Evolutionary conservation across 2,888 invertebrate genomes (phyloP), one percentile per base, ranked within the genome.

Genomic region (Fragum fragum): DNA sequence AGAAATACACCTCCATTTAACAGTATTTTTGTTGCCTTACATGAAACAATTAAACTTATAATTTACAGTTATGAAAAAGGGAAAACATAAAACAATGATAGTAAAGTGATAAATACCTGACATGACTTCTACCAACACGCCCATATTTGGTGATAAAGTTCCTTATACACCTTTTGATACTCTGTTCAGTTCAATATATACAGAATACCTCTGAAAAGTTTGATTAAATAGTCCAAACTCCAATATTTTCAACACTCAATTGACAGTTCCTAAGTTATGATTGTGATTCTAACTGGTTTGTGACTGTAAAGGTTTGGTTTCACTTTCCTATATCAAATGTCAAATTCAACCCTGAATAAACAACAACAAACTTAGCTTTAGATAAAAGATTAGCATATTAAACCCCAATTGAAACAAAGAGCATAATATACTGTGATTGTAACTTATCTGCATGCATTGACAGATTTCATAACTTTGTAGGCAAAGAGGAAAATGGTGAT

Each of bases 31-130:
- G 47, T 47, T 47, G 16, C 47, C n/a, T 6, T 2, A 47, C 47
- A 47, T 47, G n/a, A 47, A 47, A 47, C 1, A n/a, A 47, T 47
- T 47, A 18, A 47, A 47, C 16, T 18, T 47, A 47, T n/a, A 16
- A 47, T 47, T 18, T 18, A 47, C n/a, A 18, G 16, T 47, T 18
- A n/a, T n/a, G n/a, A 53, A n/a, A 53, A 53, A 21, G 23, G n/a
- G 23, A 57, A 57, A 21, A 28, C 57, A n/a, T 11, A 21, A 14
- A 57, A 57, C 11, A 57, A 23, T 3, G 57, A 57, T 57, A 23
- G 47, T 47, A 47, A 36, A 57, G 28, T 28, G 28, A 57, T 57
- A 57, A 57, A 57, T 57, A 57, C 57, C 57, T 57, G 57, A 28
- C 26, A 28, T 26, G 23, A 57, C 57, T 57, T 57, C 57, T 23